These are phyloP conservation scores for Drepana falcataria DNA, from an alignment of 2,888 invertebrate species.

Conservation along the genomic window DNA sequence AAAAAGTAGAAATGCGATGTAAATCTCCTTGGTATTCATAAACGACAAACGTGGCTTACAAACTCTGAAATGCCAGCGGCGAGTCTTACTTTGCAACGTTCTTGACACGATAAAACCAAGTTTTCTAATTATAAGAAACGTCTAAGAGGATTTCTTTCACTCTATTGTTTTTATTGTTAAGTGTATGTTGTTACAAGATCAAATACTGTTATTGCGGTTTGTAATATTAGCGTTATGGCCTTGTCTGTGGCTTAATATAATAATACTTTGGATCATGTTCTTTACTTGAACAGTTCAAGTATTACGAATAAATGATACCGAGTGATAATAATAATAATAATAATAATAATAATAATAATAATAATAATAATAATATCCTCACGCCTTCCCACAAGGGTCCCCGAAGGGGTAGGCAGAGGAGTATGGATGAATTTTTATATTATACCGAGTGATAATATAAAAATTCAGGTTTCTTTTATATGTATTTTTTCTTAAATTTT, in stretches of 20 bases:
- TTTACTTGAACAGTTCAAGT: neutral
- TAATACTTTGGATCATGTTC: neutral
- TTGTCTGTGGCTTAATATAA: neutral
- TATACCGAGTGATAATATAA: too few species aligned
- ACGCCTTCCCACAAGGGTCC: too few species aligned
- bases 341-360: too few species aligned
- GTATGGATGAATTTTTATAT: too few species aligned
- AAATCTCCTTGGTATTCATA: conserved; percentile 3
- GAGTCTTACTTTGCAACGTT: neutral
- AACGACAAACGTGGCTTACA: conserved; percentile 3
- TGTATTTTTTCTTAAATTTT: too few species aligned
- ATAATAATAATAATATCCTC: too few species aligned
- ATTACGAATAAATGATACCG: too few species aligned
- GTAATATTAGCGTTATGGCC: neutral
- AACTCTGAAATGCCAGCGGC: conserved; percentile 1
- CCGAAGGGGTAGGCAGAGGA: too few species aligned
- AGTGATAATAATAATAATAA: too few species aligned
- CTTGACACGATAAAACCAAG: conserved; percentile 1
- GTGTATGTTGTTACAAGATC: neutral
- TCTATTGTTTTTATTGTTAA: conserved; percentile 1
- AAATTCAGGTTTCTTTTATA: too few species aligned
- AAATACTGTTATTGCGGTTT: neutral
- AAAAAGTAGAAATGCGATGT: neutral
- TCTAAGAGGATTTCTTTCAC: neutral
- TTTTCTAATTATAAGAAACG: conserved; percentile 4